phyloP scores from a whole-genome alignment of 2,888 invertebrate genomes.

The Drosophila maculinotata region DNA sequence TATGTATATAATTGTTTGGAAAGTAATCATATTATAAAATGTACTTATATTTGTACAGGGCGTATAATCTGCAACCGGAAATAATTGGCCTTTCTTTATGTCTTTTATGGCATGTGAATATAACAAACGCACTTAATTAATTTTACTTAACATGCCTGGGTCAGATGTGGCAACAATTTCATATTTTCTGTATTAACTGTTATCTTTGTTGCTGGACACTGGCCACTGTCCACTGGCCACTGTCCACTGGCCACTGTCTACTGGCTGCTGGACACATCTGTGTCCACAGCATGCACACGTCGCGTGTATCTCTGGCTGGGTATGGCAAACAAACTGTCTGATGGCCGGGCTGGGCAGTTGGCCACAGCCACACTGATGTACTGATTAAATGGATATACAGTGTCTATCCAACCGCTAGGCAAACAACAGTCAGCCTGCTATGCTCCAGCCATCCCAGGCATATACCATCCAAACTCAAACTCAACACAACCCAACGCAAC shows the following conservation, averaged over 20 bases:
- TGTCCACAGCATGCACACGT: slow-evolving; percentile 50
- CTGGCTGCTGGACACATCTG: slow-evolving; percentile 29
- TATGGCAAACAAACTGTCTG: slow-evolving; percentile 41
- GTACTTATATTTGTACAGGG: background rate
- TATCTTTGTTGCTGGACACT: slow-evolving; percentile 36
- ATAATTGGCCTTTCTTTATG: slow-evolving; percentile 25
- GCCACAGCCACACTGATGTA: slow-evolving; percentile 43
- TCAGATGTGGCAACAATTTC: slow-evolving; percentile 58
- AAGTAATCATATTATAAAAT: background rate
- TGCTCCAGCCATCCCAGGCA: slow-evolving; percentile 1
- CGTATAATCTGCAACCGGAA: slow-evolving; percentile 1
- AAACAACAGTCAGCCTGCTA: slow-evolving; percentile 47
- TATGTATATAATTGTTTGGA: background rate
- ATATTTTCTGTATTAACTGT: slow-evolving; percentile 67
- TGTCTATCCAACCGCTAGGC: slow-evolving; percentile 55
- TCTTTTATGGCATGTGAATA: slow-evolving; percentile 17
- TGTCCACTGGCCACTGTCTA: slow-evolving; percentile 7
- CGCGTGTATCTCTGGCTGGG: slow-evolving; percentile 19
- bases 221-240: slow-evolving; percentile 10
- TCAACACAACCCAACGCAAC: background rate
- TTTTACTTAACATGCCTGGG: slow-evolving; percentile 61
- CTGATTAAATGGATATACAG: slow-evolving; percentile 74
- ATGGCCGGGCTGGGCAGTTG: slow-evolving; percentile 11
- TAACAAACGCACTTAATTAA: slow-evolving; percentile 65
- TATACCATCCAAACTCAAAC: too few species aligned